phyloP scores from a whole-genome alignment of 2,113 vertebrate species.

The Lepidothrix coronata region DNA sequence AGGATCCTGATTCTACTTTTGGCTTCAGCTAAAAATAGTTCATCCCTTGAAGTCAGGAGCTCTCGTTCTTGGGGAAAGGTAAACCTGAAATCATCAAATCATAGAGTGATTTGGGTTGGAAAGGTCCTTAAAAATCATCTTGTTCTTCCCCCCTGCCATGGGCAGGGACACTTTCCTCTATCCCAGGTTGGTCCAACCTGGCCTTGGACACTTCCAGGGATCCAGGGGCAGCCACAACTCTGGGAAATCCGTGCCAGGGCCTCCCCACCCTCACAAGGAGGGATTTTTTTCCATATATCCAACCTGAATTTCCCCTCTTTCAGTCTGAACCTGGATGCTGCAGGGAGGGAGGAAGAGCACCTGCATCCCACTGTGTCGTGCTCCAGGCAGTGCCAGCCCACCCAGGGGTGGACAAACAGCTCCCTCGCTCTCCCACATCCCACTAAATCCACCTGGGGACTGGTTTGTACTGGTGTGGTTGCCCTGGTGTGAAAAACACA shows the following conservation, averaged over 20 bases:
- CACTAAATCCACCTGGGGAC: background rate
- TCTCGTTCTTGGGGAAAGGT: background rate
- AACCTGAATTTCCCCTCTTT: background rate
- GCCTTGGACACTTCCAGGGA: background rate
- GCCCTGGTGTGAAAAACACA: background rate
- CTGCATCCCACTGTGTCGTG: background rate
- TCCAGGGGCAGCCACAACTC: background rate
- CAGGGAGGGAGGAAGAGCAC: background rate
- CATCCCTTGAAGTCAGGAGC: background rate
- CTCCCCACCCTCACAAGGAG: background rate
- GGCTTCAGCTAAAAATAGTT: background rate
- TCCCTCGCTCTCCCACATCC: accelerated
- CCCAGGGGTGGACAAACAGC: accelerated
- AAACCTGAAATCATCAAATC: background rate
- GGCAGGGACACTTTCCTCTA: background rate
- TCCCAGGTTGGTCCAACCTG: background rate
- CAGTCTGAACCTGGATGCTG: background rate
- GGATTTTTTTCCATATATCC: background rate
- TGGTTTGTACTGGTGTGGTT: background rate
- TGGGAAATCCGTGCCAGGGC: background rate
- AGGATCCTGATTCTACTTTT: background rate
- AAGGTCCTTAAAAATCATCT: background rate
- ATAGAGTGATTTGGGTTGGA: background rate
- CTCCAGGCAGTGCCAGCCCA: background rate
- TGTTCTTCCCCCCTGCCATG: background rate